Percentiles rank a stretch among this genome's conserved stretches.
Conservation (phyloP, 2,797 vertebrate species). For the Kryptopterus vitreolus region DNA sequence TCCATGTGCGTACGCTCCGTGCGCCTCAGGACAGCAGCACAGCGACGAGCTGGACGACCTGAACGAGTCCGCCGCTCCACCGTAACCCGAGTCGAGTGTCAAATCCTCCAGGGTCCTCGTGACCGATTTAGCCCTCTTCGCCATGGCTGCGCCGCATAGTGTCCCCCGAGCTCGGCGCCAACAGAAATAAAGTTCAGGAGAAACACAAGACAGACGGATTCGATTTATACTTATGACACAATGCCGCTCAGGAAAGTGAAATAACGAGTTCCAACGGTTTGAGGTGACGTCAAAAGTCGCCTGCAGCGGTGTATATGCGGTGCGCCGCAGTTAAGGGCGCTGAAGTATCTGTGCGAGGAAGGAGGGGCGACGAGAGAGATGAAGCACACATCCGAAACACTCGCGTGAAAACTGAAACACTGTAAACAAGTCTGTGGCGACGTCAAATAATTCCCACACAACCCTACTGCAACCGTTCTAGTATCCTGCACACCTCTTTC, state of each 20-base stretch:
- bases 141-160: slow-evolving; percentile 95
- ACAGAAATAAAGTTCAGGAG: slow-evolving; percentile 32
- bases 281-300: slow-evolving; percentile 41
- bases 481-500: neutral
- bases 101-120: slow-evolving; percentile 96
- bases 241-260: neutral
- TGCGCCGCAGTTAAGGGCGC: slow-evolving; percentile 41
- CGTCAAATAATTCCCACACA: neutral
- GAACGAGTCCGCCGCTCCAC: slow-evolving; percentile 96
- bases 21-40: slow-evolving; percentile 89
- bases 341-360: slow-evolving; percentile 42
- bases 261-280: slow-evolving; percentile 8
- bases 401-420: slow-evolving; percentile 8
- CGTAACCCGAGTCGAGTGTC: slow-evolving; percentile 98
- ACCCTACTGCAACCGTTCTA: neutral
- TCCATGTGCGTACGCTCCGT: slow-evolving; percentile 82
- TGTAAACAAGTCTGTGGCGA: slow-evolving; percentile 26
- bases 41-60: slow-evolving; percentile 96
- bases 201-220: neutral
- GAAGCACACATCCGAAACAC: slow-evolving; percentile 32
- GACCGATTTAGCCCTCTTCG: slow-evolving; percentile 90
- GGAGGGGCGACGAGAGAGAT: slow-evolving; percentile 44
- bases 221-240: neutral
- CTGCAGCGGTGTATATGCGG: slow-evolving; percentile 44
- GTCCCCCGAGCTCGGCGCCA: slow-evolving; percentile 52